These are phyloP conservation scores for Hucho hucho DNA, from an alignment of 2,113 vertebrate species.

Conservation along the genomic window DNA sequence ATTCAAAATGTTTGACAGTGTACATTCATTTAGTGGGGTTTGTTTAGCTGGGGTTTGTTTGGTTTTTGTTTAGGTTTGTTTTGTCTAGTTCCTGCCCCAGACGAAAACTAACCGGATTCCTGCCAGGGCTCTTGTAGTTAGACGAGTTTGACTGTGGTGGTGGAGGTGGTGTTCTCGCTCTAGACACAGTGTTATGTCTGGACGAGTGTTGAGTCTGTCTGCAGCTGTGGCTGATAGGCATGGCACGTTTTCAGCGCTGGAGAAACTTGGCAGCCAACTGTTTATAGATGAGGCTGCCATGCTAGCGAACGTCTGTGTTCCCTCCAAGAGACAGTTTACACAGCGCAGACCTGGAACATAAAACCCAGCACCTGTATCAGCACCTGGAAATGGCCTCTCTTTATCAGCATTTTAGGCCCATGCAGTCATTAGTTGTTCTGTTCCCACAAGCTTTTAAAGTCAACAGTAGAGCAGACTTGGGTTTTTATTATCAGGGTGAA, in stretches of 20 bases:
- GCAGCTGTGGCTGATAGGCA: constrained; percentile 4
- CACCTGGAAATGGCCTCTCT: not conserved
- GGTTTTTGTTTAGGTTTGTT: constrained; percentile 12
- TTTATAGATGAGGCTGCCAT: constrained; percentile 15
- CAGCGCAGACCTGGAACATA: not conserved
- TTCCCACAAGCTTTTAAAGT: not conserved
- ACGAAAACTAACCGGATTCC: constrained; percentile 7
- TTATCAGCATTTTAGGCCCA: not conserved
- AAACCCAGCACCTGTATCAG: not conserved
- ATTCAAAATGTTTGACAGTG: no score
- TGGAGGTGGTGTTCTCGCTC: not conserved
- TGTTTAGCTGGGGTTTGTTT: not conserved
- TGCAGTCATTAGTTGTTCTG: not conserved
- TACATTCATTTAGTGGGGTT: not conserved
- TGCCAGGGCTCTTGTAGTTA: constrained; percentile 21
- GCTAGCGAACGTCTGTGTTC: not conserved
- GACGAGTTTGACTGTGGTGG: constrained; percentile 17
- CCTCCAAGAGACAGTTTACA: constrained; percentile 2
- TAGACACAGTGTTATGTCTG: constrained; percentile 34
- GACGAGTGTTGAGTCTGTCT: constrained; percentile 2
- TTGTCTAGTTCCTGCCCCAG: not conserved
- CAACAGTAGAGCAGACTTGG: no score
- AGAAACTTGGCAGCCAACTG: constrained; percentile 7
- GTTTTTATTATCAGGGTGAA: no score
- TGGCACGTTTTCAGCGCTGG: constrained; percentile 10